Evolutionary conservation across 1,140 invertebrate genomes (phyloP), one percentile per base, ranked within the genome.

Genomic region (Neoseiulus cucumeris): DNA sequence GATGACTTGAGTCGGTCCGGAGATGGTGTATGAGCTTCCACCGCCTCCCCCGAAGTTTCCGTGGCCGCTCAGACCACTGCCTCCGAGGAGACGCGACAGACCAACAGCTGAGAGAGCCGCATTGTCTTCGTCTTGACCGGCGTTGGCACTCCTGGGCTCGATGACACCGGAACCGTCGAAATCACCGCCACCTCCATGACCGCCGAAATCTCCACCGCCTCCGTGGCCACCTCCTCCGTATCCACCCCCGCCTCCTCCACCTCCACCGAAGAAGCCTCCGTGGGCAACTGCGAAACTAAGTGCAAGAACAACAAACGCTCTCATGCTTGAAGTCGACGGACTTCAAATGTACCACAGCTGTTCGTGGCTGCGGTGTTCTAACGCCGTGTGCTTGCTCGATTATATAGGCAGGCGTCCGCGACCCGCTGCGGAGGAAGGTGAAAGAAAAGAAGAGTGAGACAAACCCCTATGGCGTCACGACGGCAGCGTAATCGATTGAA

Each of bases 81-180:
- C 51, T 29, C 51, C 51, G 22, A 59, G 51, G 14, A 59, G 14
- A 25, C 51, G 51, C 6, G 51, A 25, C 12, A 59, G 51, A 20
- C 51, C 51, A 2, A 59, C 51, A 1, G 51, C 51, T 12, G 51
- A 59, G 0, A 59, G 33, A 4, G 51, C 51, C 17, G 51, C 51
- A 20, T 59, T 59, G 51, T 59, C 51, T 20, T 59, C 51, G 22
- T 59, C 51, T 33, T 59, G 51, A 33, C 51, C 51, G 17, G 51
- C 51, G 22, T 59, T 59, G 4, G 14, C 22, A 25, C 14, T 59
- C 14, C 51, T 25, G 25, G 51, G 51, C 51, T 59, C 51, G 51
- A 59, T 59, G 14, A 59, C 22, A 29, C 51, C 51, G 33, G 51
- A 25, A 20, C 51, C 51, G 9, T 25, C 22, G 22, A 59, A 59